Percentiles rank a stretch among this genome's conserved stretches.
Evolutionary conservation across 2,113 vertebrate genomes (phyloP).

Genomic region (Alethe diademata): DNA sequence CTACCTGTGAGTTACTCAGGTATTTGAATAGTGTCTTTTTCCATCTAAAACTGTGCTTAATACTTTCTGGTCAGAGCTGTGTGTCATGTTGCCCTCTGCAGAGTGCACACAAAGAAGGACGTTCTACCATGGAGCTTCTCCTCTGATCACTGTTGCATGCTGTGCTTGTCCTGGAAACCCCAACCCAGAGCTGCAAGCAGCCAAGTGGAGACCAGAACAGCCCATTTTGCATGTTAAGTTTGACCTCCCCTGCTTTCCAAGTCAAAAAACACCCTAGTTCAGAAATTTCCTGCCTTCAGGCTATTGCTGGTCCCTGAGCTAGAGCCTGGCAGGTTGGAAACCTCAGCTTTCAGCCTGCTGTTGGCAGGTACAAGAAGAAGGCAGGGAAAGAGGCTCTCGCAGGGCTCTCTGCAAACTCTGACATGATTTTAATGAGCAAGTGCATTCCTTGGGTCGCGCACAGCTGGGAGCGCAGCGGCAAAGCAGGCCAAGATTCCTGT

Average conservation of each 20-base stretch:
- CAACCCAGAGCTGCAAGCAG: background rate
- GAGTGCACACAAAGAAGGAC: accelerated
- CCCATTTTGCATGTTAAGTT: background rate
- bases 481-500: background rate
- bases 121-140: background rate
- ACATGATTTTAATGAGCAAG: slow-evolving; percentile 20
- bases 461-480: background rate
- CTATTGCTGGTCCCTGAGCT: background rate
- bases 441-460: background rate
- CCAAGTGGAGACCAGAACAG: background rate
- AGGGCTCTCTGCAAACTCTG: background rate
- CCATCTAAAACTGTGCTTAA: background rate
- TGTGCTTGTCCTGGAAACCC: background rate
- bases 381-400: background rate
- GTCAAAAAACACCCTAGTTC: background rate
- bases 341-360: background rate
- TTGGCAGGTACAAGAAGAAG: background rate
- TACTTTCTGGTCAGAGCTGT: background rate
- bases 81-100: background rate
- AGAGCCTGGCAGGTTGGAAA: background rate
- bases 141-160: background rate
- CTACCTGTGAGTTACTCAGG: background rate
- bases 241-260: background rate
- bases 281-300: background rate
- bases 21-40: background rate